Percentiles rank a stretch among this genome's conserved stretches.
phyloP scores from a whole-genome alignment of 1,140 invertebrate species.

The Macrosteles quadrilineatus region DNA sequence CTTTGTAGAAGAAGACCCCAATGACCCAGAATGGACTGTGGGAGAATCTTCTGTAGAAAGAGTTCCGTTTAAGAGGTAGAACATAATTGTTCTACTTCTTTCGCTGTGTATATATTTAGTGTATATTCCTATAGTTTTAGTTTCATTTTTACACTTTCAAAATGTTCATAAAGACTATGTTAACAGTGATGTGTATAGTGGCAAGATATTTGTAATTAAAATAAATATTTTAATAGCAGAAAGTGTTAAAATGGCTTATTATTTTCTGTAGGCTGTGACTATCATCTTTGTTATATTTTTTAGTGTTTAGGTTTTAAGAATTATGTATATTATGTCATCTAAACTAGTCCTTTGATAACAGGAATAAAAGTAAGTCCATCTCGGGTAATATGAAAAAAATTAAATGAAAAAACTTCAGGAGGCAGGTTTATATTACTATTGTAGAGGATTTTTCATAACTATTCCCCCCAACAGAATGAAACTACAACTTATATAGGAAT shows the following conservation, averaged over 20 bases:
- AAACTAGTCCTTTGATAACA: slow-evolving; percentile 8
- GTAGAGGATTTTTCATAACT: too few species aligned
- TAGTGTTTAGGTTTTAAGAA: slow-evolving; percentile 3
- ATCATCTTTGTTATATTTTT: slow-evolving; percentile 21
- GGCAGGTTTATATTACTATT: too few species aligned
- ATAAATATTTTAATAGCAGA: slow-evolving; percentile 26
- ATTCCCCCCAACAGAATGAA: too few species aligned
- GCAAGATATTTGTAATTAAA: slow-evolving; percentile 26
- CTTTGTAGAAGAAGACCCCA: slow-evolving; percentile 70
- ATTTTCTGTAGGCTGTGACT: slow-evolving; percentile 31
- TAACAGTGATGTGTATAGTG: slow-evolving; percentile 13
- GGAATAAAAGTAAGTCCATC: too few species aligned
- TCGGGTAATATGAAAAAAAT: too few species aligned
- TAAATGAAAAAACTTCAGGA: too few species aligned
- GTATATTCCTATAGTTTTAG: slow-evolving; percentile 21
- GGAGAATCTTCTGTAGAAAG: slow-evolving; percentile 8
- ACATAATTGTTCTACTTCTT: neutral
- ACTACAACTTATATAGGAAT: too few species aligned
- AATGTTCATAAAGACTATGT: slow-evolving; percentile 18
- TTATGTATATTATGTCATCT: slow-evolving; percentile 19
- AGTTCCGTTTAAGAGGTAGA: slow-evolving; percentile 14
- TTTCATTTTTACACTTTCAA: slow-evolving; percentile 20
- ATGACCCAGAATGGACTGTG: slow-evolving; percentile 75
- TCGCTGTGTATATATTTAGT: slow-evolving; percentile 9
- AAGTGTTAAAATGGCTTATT: slow-evolving; percentile 28